These are phyloP conservation scores for Pygoscelis antarcticus DNA, from an alignment of 2,113 vertebrate genomes.

Conservation along the genomic window DNA sequence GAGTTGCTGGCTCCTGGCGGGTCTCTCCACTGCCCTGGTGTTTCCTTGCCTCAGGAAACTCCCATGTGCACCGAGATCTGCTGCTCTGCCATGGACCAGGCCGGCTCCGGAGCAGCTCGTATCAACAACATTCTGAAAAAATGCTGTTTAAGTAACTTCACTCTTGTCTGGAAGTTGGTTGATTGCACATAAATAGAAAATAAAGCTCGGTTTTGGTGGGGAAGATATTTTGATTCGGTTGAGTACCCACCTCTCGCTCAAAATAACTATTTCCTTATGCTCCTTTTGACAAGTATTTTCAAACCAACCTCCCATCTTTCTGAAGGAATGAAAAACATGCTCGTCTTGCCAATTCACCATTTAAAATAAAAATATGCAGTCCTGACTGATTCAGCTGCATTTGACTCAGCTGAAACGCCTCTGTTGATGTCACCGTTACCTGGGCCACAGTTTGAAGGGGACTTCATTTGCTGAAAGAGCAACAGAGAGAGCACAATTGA, in stretches of 20 bases:
- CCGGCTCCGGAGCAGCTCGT: rapidly evolving
- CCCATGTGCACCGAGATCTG: neutral
- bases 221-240: neutral
- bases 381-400: neutral
- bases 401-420: too few species aligned
- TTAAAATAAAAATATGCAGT: neutral
- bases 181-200: neutral
- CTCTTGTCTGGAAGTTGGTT: neutral
- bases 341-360: neutral
- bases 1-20: neutral
- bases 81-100: rapidly evolving
- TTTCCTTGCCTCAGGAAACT: too few species aligned
- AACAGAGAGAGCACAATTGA: neutral
- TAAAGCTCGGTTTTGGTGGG: neutral
- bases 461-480: neutral
- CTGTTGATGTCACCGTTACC: neutral
- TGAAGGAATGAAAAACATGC: neutral
- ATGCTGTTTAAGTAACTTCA: neutral
- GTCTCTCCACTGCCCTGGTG: neutral
- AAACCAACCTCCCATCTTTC: neutral
- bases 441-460: neutral
- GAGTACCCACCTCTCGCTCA: neutral
- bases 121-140: neutral
- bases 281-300: neutral
- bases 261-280: neutral